Base-by-base conservation (phyloP, 2,888 invertebrate genomes). In the Dicroscelio sp. region DNA sequence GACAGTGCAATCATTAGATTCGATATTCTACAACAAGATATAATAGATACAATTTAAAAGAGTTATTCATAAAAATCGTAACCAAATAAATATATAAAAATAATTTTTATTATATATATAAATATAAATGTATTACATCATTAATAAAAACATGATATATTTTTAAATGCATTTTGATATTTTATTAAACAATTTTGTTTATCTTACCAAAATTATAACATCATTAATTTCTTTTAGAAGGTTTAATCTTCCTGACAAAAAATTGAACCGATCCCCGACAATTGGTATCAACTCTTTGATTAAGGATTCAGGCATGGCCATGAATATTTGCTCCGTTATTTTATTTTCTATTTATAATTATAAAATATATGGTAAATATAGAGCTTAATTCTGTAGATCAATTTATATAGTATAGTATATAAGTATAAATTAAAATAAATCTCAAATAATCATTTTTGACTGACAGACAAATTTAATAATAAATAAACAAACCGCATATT, bases 221-320 rank as follows among this genome's bases (percentile, higher is more conserved):
- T 25, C 25, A 31, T 71, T 14, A 12, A 20, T 20, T 17, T 25
- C 25, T 25, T 14, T 71, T 43, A 73, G 43, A 20, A 73, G 23
- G 20, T 52, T 27, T 12, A 52, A 10, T 52, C 73, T 6, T 73
- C 8, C 17, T 20, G 17, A 10, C 31, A 73, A 12, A n/a, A 73
- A 73, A 27, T 8, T 73, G 55, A 25, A 23, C 8, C 73, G 30
- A 73, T 73, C 73, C 2, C 73, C 73, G 17, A 73, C 30, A 12
- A 73, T 17, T 31, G 73, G 73, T 52, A 73, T 52, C 25, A 73
- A 35, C 12, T 73, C 73, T 52, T 48, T 55, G 14, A 73, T 52
- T 12, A 52, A 20, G 4, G 52, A 30, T n/a, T 48, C 73, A 3
- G 73, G n/a, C 30, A 73, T 43, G n/a, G 38, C 43, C 23, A 25